A percentile compares a stretch with the other conserved stretches of the same genome.
phyloP scores from a whole-genome alignment of 1,140 invertebrate genomes.

The Anastrepha ludens region DNA sequence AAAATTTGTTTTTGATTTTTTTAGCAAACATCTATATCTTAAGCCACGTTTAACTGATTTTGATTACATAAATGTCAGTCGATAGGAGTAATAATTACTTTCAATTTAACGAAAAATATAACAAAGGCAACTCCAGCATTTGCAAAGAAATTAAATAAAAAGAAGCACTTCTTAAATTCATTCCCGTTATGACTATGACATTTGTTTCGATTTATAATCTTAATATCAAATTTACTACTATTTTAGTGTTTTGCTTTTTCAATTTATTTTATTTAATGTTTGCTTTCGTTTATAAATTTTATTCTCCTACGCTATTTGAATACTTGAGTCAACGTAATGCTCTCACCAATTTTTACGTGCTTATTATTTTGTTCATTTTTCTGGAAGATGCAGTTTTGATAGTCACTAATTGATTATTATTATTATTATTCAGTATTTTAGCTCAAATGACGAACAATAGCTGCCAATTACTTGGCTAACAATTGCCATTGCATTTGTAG shows the following conservation, averaged over 20 bases:
- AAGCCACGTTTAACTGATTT: too few relatives aligned
- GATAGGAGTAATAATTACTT: too few relatives aligned
- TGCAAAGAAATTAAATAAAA: too few relatives aligned
- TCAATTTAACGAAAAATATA: too few relatives aligned
- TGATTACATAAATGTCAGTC: too few relatives aligned
- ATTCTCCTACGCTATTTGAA: background rate
- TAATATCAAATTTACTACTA: background rate
- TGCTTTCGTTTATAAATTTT: background rate
- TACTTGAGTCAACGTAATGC: background rate
- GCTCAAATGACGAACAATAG: background rate
- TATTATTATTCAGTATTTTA: conserved; percentile 29
- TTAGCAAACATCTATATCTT: too few relatives aligned
- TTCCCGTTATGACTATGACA: background rate
- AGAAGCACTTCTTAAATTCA: too few relatives aligned
- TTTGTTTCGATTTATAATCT: background rate
- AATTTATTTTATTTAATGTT: too few relatives aligned
- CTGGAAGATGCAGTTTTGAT: conserved; percentile 74
- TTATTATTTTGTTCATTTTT: conserved; percentile 40
- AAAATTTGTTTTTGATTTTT: too few relatives aligned
- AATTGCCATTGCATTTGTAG: background rate
- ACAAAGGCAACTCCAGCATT: too few relatives aligned
- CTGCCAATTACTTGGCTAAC: background rate
- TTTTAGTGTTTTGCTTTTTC: too few relatives aligned
- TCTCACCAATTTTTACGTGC: conserved; percentile 1
- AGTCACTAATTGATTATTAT: conserved; percentile 72